Conservation (phyloP, 2,888 invertebrate species). For the Ariolimax columbianus region DNA sequence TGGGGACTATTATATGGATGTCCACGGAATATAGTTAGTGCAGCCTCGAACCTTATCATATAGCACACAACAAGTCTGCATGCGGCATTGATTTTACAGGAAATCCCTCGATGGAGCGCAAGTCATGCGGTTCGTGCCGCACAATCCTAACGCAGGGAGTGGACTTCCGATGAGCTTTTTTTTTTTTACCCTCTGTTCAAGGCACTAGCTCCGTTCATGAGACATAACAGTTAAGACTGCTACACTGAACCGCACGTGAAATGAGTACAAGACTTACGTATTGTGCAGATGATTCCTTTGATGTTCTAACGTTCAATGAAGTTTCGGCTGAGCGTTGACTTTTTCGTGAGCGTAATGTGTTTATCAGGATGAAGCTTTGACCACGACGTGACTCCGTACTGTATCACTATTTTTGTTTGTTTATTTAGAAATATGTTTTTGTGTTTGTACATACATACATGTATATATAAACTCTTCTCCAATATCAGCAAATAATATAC, state of each 20-base stretch:
- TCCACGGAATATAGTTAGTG: neutral
- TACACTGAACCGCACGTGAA: slow-evolving; percentile 2
- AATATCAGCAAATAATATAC: too few relatives aligned
- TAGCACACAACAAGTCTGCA: neutral
- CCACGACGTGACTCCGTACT: too few relatives aligned
- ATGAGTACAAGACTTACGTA: slow-evolving; percentile 2
- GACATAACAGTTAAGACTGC: neutral
- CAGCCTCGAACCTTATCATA: neutral
- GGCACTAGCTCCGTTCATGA: neutral
- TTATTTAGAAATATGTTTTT: too few relatives aligned
- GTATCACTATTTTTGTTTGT: too few relatives aligned
- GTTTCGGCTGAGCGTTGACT: neutral
- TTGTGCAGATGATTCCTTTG: neutral
- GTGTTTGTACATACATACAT: too few relatives aligned
- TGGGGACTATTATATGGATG: neutral
- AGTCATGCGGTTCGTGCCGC: slow-evolving; percentile 9
- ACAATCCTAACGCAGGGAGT: slow-evolving; percentile 13
- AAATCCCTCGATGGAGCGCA: slow-evolving; percentile 10
- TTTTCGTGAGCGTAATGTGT: neutral
- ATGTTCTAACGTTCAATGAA: neutral
- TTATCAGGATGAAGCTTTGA: neutral
- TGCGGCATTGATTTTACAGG: slow-evolving; percentile 16
- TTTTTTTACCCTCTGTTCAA: neutral
- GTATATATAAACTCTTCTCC: too few relatives aligned
- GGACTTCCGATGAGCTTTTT: neutral